Evolutionary conservation across 2,113 vertebrate genomes (phyloP), one percentile per base, ranked within the genome.

Genomic region (Todiramphus saurophagus): DNA sequence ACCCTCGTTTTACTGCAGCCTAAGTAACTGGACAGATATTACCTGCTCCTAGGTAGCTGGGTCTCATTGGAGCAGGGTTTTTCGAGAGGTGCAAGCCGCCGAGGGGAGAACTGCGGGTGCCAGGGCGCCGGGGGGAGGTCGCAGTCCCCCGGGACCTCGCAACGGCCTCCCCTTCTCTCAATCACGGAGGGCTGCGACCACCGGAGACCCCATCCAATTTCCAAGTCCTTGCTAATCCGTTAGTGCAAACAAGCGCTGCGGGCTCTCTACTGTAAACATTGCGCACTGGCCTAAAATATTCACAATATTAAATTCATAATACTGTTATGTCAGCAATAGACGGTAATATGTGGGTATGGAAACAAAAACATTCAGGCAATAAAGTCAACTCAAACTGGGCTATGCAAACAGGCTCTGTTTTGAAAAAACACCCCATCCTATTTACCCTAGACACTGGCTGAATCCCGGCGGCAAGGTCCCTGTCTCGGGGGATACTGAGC

Each of bases 141-240:
- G 37, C 1, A 16, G 6, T 17, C 44, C 27, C 44, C 35, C 7
- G 5, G 53, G 43, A 48, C 8, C 20, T 84, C 7, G 1, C 46
- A 59, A 37, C 2, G 1, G 33, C 41, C 58, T 55, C 28, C 35
- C 24, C 23, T 16, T 89, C 51, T 67, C 66, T 83, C 84, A 76
- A 21, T 35, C 59, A 20, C 3, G 51, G 94, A 55, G 72, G 66
- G 60, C 80, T 9, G 74, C 21, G 68, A 95, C 93, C 95, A 95
- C 75, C 70, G 67, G 80, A 91, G 75, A 62, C n/a, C 51, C 74
- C 85, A 89, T 62, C 51, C 68, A 93, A 79, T 96, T 94, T 92
- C 74, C 92, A 95, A 95, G 72, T 73, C n/a, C 94, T 82, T 12
- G 46, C 83, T 97, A 96, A 97, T 96, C 79, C 81, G 72, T 76